Base-by-base conservation (phyloP, 2,113 vertebrate genomes). In the Pelusios castaneus region DNA sequence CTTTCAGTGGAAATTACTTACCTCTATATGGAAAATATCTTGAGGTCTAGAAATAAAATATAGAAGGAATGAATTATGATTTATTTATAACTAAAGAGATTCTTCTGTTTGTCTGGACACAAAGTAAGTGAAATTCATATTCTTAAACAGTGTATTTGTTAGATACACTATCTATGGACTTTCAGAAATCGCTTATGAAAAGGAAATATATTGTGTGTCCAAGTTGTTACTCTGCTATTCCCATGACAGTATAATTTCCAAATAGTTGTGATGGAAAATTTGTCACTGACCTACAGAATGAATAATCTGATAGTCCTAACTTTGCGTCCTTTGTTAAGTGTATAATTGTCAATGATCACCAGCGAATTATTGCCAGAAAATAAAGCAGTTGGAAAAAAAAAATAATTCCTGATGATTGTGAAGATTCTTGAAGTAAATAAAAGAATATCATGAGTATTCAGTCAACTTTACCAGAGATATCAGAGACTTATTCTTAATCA, bases 241-340 rank as follows among this genome's bases (percentile, higher is more conserved):
- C 49, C 16, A 87, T 79, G 77, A 89, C 84, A 91, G 80, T 94
- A 91, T 95, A 96, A 96, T 97, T 95, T 95, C 85, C 89, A 91
- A 43, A 94, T 54, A 82, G 22, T 14, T 96, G 43, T 82, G 52
- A 94, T 89, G 43, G 49, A 81, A 93, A 95, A 95, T 91, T 95
- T 94, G 55, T 91, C 92, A 95, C 96, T 97, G 93, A 76, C 67
- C 89, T 95, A 87, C 84, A 85, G 51, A 94, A 92, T 94, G 85
- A 91, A 60, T 67, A 89, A 93, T 91, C 78, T 90, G 91, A 94
- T 78, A 83, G 90, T 91, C 89, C 87, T 95, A 95, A 92, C 84
- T 87, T 77, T 78, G 94, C 93, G 52, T 76, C 84, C 27, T 88
- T 22, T 60, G 80, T 91, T 94, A 85, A 60, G 45, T 63, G 49